phyloP scores from a whole-genome alignment of 2,797 vertebrate genomes.

The Spatula versicolor region DNA sequence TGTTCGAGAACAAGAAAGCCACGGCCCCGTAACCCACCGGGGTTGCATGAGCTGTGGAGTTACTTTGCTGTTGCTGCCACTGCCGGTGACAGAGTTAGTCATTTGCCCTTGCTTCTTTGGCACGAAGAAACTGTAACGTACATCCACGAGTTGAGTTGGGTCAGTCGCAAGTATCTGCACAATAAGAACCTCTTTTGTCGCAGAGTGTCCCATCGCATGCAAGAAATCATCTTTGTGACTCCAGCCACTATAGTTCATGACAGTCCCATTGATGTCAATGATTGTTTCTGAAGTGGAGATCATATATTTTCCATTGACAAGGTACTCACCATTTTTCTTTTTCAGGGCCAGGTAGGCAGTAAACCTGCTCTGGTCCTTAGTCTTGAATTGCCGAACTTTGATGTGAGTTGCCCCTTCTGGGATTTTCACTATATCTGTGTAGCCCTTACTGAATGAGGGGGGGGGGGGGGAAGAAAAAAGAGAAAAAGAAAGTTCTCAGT shows the following conservation, averaged over 20 bases:
- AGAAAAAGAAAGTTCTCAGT: background rate
- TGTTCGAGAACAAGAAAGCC: conserved; percentile 95
- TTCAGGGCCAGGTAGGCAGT: conserved; percentile 94
- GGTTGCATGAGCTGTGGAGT: conserved; percentile 66
- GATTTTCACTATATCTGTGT: conserved; percentile 96
- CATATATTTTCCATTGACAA: conserved; percentile 97
- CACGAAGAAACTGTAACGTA: conserved; percentile 96
- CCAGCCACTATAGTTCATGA: conserved; percentile 98
- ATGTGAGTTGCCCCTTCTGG: conserved; percentile 94
- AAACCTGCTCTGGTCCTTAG: conserved; percentile 92
- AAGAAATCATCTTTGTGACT: conserved; percentile 93
- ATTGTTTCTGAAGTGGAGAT: conserved; percentile 97
- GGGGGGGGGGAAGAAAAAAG: background rate
- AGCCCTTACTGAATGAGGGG: conserved; percentile 87
- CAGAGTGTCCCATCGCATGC: conserved; percentile 92
- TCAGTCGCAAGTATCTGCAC: conserved; percentile 95
- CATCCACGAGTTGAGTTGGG: conserved; percentile 88
- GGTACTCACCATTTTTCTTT: conserved; percentile 88
- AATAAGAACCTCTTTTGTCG: conserved; percentile 86
- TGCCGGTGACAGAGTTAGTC: conserved; percentile 72
- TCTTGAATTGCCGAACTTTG: conserved; percentile 95
- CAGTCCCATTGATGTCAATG: conserved; percentile 91
- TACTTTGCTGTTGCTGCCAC: conserved; percentile 62
- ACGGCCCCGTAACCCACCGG: conserved; percentile 90
- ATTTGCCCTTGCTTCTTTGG: conserved; percentile 79